A percentile compares a stretch with the other conserved stretches of the same genome.
Conservation (phyloP, 1,140 invertebrate species). For the Cotesia vestalis region DNA sequence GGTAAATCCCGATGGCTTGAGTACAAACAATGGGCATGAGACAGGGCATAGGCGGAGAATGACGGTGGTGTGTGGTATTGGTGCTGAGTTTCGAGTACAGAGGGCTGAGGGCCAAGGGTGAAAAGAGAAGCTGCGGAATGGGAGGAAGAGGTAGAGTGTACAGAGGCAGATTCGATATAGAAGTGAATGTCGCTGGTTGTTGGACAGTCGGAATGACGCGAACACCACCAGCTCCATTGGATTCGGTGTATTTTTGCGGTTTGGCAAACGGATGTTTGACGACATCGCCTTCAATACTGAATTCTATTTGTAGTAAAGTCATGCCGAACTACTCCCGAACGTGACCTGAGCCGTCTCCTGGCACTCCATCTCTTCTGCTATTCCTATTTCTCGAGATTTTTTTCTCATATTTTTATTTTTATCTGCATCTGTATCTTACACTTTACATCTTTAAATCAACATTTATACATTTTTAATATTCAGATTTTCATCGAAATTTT, state of each 20-base stretch:
- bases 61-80: not conserved
- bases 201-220: conserved; percentile 16
- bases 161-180: too few relatives aligned
- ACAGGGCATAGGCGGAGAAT: not conserved
- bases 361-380: not conserved
- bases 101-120: too few relatives aligned
- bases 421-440: not conserved
- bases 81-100: too few relatives aligned
- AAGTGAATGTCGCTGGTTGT: conserved; percentile 16
- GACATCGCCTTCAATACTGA: conserved; percentile 12
- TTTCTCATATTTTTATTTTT: not conserved
- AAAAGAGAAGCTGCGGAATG: too few relatives aligned
- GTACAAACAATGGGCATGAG: conserved; percentile 4
- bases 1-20: conserved; percentile 15
- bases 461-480: too few relatives aligned
- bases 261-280: conserved; percentile 13
- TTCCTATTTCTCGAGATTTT: too few relatives aligned
- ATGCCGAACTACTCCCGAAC: not conserved
- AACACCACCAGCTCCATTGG: not conserved
- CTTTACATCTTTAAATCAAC: too few relatives aligned
- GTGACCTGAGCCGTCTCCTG: not conserved
- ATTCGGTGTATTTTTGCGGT: conserved; percentile 20
- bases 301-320: conserved; percentile 14
- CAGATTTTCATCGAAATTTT: too few relatives aligned
- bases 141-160: too few relatives aligned